These are phyloP conservation scores for Argyresthia goedartella DNA, from an alignment of 2,888 invertebrate genomes.

Conservation along the genomic window DNA sequence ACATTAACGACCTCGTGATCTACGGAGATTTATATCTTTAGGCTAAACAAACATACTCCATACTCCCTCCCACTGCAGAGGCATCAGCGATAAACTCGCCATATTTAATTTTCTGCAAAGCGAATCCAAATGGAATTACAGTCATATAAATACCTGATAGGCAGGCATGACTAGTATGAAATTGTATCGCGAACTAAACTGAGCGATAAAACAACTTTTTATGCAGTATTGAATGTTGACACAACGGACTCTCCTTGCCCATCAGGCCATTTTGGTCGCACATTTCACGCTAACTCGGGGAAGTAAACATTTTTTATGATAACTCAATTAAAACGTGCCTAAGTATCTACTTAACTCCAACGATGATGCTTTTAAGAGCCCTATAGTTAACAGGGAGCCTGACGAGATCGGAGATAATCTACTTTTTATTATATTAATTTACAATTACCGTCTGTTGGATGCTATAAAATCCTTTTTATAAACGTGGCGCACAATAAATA, in stretches of 20 bases:
- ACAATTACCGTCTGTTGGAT: too few species aligned
- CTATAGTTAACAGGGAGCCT: too few species aligned
- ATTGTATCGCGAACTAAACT: neutral
- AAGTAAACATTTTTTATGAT: neutral
- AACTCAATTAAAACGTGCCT: neutral
- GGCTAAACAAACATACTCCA: slow-evolving; percentile 27
- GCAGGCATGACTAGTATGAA: neutral
- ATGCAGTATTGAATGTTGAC: slow-evolving; percentile 11
- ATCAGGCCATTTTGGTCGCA: slow-evolving; percentile 2
- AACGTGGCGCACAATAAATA: too few species aligned
- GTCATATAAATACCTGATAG: neutral
- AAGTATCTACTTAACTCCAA: neutral
- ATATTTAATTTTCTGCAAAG: neutral
- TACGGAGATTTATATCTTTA: slow-evolving; percentile 62
- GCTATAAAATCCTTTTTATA: too few species aligned
- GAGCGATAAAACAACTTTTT: slow-evolving; percentile 25
- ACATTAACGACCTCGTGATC: slow-evolving; percentile 67
- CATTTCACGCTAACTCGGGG: neutral
- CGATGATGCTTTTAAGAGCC: too few species aligned
- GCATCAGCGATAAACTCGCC: too few species aligned
- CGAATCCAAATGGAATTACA: slow-evolving; percentile 7
- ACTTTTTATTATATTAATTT: too few species aligned
- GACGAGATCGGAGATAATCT: too few species aligned
- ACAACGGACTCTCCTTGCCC: slow-evolving; percentile 10
- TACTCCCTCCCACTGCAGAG: neutral